phyloP scores from a whole-genome alignment of 35 echinoderm and acorn worm genomes.

The Lytechinus variegatus region DNA sequence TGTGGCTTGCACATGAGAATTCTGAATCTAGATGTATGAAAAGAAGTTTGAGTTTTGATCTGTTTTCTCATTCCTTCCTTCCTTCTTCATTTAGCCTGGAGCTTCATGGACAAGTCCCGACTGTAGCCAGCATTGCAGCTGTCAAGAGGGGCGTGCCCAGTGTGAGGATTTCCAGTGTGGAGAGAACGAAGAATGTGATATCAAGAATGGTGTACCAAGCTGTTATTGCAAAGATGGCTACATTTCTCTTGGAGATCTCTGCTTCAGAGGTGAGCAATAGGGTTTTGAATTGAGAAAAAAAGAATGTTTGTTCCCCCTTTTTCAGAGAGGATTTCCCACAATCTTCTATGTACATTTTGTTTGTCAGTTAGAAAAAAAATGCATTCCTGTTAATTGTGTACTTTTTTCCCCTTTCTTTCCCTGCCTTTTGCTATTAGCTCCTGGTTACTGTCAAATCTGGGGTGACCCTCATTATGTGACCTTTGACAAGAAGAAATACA shows the following conservation, averaged over 20 bases:
- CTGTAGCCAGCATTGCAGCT: conserved; percentile 20
- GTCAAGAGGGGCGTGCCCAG: background rate
- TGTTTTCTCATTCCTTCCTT: too few species aligned
- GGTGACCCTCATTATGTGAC: conserved; percentile 84
- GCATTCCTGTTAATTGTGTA: background rate
- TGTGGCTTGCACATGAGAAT: too few species aligned
- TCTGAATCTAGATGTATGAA: too few species aligned
- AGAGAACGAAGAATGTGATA: conserved; percentile 55
- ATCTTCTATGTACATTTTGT: background rate
- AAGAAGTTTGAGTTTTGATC: too few species aligned
- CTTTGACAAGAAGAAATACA: conserved; percentile 64
- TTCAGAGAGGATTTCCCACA: background rate
- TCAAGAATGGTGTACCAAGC: conserved; percentile 59
- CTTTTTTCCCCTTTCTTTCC: background rate
- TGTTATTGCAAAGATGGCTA: conserved; percentile 73
- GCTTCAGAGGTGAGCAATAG: conserved; percentile 49
- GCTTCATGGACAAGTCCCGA: conserved; percentile 20
- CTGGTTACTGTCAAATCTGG: conserved; percentile 70
- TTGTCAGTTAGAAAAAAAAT: background rate
- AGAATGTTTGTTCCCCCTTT: background rate
- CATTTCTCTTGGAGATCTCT: conserved; percentile 29
- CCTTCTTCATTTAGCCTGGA: conserved; percentile 6
- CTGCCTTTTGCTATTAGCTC: conserved; percentile 24
- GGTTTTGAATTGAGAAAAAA: background rate
- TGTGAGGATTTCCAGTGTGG: conserved; percentile 41